Conservation (phyloP, 64 coral and sea anemone genomes). For the Montipora sp. region DNA sequence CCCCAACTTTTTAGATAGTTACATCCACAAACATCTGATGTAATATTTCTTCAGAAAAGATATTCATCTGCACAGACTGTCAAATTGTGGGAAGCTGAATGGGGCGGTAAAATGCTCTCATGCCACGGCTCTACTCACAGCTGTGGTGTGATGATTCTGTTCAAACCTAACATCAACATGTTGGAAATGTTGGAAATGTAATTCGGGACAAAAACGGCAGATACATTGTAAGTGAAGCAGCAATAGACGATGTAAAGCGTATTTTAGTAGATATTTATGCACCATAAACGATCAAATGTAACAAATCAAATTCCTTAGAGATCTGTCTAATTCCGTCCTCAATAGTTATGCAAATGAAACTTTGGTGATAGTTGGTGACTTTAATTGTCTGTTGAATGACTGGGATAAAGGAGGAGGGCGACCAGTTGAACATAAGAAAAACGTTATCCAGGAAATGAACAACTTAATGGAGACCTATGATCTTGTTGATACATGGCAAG, state of each 20-base stretch:
- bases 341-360: background rate
- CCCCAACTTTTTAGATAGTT: conserved; percentile 24
- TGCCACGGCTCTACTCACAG: conserved; percentile 10
- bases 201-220: conserved; percentile 26
- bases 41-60: conserved; percentile 36
- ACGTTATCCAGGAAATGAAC: background rate
- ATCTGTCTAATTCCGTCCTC: background rate
- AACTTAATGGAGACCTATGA: background rate
- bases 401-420: background rate
- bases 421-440: background rate
- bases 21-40: conserved; percentile 26
- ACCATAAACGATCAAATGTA: conserved; percentile 23
- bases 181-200: too few relatives aligned
- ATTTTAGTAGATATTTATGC: conserved; percentile 28
- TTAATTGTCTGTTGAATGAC: background rate
- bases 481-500: background rate
- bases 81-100: conserved; percentile 21
- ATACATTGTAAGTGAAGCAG: background rate
- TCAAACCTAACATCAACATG: conserved; percentile 18
- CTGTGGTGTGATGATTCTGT: conserved; percentile 27
- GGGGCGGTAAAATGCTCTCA: background rate
- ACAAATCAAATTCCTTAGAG: background rate
- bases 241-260: background rate
- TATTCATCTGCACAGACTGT: background rate
- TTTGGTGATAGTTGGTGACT: background rate